Evolutionary conservation across 2,888 invertebrate genomes (phyloP), one percentile per base, ranked within the genome.

Genomic region (Gerris lacustris): DNA sequence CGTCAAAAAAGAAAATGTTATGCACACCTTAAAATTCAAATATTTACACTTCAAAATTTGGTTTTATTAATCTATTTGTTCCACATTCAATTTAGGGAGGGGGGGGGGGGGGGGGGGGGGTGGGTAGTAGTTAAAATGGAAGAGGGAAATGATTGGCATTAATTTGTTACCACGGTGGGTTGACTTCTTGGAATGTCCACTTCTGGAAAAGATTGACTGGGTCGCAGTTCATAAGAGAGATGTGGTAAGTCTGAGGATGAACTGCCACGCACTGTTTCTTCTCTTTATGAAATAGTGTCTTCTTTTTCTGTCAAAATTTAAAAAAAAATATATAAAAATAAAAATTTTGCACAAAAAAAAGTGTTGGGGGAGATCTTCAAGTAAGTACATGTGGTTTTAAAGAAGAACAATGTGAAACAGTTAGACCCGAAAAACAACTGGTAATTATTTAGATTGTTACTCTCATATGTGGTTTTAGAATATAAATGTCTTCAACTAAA

Each of bases 151-250:
- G 11, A 15, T 15, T 62, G 62, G 62, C 62, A n/a, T n/a, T 62
- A n/a, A 62, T 15, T 62, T 11, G 11, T 45, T 44, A 72, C 86
- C 87, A 89, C 74, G 83, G 85, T 11, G 90, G 89, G 76, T 85
- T 85, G 71, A 91, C 85, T 79, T 87, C 86, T 78, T 88, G 87
- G 79, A 94, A 92, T 71, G 84, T 84, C 94, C 95, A 96, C 78
- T 94, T 90, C 78, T 95, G 94, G 81, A 89, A 92, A 43, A 90
- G 88, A 80, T 94, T 93, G 78, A 90, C 88, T 55, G 86, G 82
- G 81, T 95, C 93, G 80, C 96, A 96, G 1, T 90, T 88, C 79
- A 89, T 87, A 63, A 96, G 82, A 18, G 88, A 88, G 2, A 96
- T 81, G 73, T 89, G 88, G 45, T 88, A 86, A 17, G 90, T 88